A percentile compares a stretch with the other conserved stretches of the same genome.
Conservation (phyloP, 2,113 vertebrate genomes). For the Heteronetta atricapilla region DNA sequence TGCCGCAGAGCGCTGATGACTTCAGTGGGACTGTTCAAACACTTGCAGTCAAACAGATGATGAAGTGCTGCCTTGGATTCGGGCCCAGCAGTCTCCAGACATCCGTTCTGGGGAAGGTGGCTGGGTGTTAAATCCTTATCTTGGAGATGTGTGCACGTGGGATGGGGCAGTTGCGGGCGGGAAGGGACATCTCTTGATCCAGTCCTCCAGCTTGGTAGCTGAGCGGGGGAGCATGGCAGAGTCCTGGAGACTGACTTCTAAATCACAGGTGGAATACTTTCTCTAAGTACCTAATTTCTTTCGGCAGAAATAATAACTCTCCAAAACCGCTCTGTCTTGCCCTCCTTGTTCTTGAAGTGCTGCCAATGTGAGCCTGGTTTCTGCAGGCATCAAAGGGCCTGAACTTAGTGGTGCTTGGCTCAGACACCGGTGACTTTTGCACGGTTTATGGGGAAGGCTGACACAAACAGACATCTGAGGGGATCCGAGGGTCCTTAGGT, state of each 20-base stretch:
- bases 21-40: background rate
- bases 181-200: background rate
- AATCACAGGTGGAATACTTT: background rate
- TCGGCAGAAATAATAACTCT: background rate
- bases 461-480: background rate
- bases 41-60: background rate
- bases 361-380: background rate
- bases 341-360: background rate
- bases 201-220: background rate
- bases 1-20: background rate
- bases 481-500: background rate
- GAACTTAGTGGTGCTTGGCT: rapidly evolving
- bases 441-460: background rate
- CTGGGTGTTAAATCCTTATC: conserved; percentile 6
- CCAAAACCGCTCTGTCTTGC: background rate
- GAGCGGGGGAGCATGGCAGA: background rate
- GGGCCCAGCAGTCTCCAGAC: background rate
- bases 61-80: conserved; percentile 13
- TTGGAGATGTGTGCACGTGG: background rate
- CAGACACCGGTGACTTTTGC: background rate
- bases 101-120: background rate
- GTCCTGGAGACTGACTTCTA: background rate
- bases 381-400: background rate
- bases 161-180: background rate
- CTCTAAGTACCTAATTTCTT: background rate